phyloP scores from a whole-genome alignment of 2,113 vertebrate genomes.

The Trematocara marginatum region DNA sequence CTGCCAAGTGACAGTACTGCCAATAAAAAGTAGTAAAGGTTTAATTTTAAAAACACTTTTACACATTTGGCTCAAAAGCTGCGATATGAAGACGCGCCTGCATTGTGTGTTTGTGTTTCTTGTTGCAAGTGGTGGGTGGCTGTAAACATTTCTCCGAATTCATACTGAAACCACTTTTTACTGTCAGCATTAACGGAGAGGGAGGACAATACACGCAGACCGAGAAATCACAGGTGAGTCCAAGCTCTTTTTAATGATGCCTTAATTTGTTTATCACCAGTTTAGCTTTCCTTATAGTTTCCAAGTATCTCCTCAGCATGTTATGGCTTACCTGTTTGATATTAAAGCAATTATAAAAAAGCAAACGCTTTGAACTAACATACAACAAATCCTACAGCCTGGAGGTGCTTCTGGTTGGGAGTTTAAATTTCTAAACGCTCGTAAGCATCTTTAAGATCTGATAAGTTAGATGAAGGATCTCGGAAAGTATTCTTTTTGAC shows the following conservation, averaged over 20 bases:
- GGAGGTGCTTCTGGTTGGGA: background rate
- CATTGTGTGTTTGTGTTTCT: background rate
- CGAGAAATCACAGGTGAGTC: constrained; percentile 5
- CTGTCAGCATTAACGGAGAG: background rate
- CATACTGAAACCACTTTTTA: background rate
- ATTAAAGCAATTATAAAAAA: background rate
- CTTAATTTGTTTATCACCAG: background rate
- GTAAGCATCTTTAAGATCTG: background rate
- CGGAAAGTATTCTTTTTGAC: background rate
- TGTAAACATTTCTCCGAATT: background rate
- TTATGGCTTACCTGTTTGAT: background rate
- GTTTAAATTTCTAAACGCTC: background rate
- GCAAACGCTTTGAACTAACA: background rate
- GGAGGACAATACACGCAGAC: background rate
- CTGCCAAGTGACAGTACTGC: background rate
- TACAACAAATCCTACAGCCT: background rate
- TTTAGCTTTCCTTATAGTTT: background rate
- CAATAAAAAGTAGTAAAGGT: background rate
- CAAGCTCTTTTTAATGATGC: background rate
- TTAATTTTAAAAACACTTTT: background rate
- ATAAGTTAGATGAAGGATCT: background rate
- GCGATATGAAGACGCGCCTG: background rate
- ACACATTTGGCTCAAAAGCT: background rate
- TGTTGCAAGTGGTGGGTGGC: background rate
- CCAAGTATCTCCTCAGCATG: background rate